Evolutionary conservation across 2,888 invertebrate genomes (phyloP).

Genomic region (Agapetus fuscipes): DNA sequence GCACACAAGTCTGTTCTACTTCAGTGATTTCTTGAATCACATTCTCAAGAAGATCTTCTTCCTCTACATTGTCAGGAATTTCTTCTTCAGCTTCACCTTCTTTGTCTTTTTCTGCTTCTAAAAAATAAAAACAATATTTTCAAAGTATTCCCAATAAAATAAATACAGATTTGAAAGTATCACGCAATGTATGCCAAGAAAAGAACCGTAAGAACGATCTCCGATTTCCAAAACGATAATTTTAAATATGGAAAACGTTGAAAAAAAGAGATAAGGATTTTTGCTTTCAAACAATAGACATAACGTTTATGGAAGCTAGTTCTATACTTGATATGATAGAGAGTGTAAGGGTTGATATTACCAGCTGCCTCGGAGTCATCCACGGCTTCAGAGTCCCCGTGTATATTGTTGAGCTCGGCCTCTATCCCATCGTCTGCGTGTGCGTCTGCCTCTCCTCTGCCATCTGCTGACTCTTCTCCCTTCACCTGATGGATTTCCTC

Average conservation of each 20-base stretch:
- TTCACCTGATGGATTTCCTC: conserved; percentile 1
- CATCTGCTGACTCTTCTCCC: conserved; percentile 2
- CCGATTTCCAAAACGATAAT: too few species aligned
- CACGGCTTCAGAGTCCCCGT: conserved; percentile 7
- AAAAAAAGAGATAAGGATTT: too few species aligned
- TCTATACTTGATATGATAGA: too few species aligned
- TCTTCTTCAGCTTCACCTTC: conserved; percentile 30
- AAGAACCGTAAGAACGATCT: too few species aligned
- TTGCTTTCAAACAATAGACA: too few species aligned
- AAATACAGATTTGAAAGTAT: too few species aligned
- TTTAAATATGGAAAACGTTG: too few species aligned
- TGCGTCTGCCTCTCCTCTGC: not conserved
- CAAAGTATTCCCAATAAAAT: too few species aligned
- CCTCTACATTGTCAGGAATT: conserved; percentile 11
- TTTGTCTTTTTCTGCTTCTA: conserved; percentile 38
- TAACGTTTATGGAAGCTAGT: too few species aligned
- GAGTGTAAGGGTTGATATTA: too few species aligned
- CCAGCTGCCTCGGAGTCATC: too few species aligned
- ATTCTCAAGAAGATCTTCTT: conserved; percentile 29
- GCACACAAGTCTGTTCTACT: conserved; percentile 34
- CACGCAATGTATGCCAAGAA: too few species aligned
- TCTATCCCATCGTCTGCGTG: not conserved
- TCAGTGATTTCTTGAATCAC: conserved; percentile 36
- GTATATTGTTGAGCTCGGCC: conserved; percentile 1
- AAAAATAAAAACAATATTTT: conserved; percentile 1